Conservation (phyloP, 2,888 invertebrate genomes). For the Hemicrepidius hirtus region DNA sequence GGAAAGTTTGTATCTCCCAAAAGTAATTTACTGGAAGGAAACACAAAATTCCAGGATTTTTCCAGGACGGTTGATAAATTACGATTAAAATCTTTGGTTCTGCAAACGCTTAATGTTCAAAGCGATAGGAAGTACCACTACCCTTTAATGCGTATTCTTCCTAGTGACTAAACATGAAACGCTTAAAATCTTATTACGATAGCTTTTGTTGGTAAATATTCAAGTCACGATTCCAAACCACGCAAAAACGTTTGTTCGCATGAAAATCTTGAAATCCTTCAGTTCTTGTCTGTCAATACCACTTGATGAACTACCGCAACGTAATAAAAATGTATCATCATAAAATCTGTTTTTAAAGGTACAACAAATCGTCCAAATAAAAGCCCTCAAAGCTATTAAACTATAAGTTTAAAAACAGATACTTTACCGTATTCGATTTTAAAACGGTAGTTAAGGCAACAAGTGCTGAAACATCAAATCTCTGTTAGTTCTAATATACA, state of each 20-base stretch:
- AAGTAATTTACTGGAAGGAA: too few species aligned
- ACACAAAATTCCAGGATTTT: too few species aligned
- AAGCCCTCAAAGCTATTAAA: background rate
- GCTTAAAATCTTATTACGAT: slow-evolving; percentile 38
- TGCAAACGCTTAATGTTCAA: background rate
- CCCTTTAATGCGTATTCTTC: slow-evolving; percentile 4
- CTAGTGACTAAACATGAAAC: slow-evolving; percentile 17
- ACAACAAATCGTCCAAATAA: background rate
- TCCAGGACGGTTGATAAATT: too few species aligned
- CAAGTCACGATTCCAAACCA: slow-evolving; percentile 34
- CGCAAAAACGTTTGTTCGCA: slow-evolving; percentile 31
- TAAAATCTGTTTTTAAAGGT: background rate
- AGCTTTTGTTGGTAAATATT: slow-evolving; percentile 31
- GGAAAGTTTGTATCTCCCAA: too few species aligned
- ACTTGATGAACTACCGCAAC: background rate
- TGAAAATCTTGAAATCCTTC: slow-evolving; percentile 17
- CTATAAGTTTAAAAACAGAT: background rate
- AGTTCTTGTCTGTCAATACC: background rate
- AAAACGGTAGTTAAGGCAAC: background rate
- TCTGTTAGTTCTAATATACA: background rate
- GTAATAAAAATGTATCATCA: background rate
- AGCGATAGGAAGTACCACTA: background rate
- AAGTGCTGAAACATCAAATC: background rate
- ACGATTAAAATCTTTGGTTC: background rate
- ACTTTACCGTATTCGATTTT: background rate